These are phyloP conservation scores for Pantherophis vulpinus DNA, from an alignment of 2,797 vertebrate genomes.

Conservation along the genomic window DNA sequence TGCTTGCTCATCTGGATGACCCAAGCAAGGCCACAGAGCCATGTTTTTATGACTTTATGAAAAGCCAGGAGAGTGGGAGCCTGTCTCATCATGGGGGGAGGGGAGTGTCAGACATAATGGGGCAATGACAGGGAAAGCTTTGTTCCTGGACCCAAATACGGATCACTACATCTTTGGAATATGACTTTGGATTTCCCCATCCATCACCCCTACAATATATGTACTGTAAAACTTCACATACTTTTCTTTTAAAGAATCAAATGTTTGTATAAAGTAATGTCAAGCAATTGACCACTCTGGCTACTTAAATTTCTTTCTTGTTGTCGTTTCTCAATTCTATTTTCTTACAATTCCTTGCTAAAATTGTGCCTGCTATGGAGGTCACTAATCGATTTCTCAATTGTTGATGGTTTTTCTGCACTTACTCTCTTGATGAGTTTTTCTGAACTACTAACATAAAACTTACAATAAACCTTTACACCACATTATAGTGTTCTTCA, in stretches of 20 bases:
- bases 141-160: neutral
- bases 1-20: neutral
- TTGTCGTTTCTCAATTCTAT: neutral
- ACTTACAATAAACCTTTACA: neutral
- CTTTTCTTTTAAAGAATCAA: neutral
- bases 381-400: neutral
- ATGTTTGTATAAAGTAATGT: neutral
- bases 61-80: neutral
- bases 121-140: neutral
- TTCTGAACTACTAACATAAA: neutral
- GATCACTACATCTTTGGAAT: neutral
- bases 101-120: neutral
- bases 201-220: neutral
- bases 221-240: neutral
- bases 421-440: neutral
- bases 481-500: neutral
- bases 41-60: neutral
- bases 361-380: neutral
- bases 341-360: neutral
- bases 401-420: neutral
- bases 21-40: neutral
- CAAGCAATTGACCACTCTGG: neutral
- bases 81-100: neutral
- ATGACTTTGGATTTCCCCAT: neutral
- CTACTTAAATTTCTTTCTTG: neutral